Evolutionary conservation across 2,888 invertebrate genomes (phyloP).

Genomic region (Apamea epomidion): DNA sequence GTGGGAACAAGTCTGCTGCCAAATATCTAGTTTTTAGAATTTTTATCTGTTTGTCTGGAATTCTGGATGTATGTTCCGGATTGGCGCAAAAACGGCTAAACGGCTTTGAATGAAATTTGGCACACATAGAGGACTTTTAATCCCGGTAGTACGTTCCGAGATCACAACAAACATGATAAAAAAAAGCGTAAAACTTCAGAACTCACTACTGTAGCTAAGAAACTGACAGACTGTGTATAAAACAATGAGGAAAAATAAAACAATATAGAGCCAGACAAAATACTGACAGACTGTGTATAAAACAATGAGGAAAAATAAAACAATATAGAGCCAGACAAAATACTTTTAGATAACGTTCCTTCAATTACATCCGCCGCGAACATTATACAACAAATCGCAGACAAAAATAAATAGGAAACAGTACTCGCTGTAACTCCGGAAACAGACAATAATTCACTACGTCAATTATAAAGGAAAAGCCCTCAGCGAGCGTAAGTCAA

Average conservation of each 20-base stretch:
- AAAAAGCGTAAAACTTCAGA: neutral
- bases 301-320: constrained; percentile 5
- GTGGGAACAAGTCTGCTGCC: neutral
- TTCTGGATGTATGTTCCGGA: neutral
- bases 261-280: neutral
- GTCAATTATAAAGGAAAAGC: constrained; percentile 61
- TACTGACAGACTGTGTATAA: constrained; percentile 1
- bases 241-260: constrained; percentile 5
- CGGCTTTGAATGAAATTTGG: neutral
- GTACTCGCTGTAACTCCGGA: constrained; percentile 40
- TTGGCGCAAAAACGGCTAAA: neutral
- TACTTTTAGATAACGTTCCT: constrained; percentile 14
- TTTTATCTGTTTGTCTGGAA: neutral
- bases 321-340: neutral
- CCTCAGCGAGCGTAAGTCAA: constrained; percentile 43
- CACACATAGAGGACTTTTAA: neutral
- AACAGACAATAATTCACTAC: constrained; percentile 40
- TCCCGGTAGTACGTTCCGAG: neutral
- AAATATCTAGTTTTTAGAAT: neutral
- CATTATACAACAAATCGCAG: constrained; percentile 35
- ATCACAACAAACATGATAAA: no score
- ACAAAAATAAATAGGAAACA: constrained; percentile 49
- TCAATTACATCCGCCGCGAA: constrained; percentile 25
- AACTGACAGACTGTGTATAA: neutral
- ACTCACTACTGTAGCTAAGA: neutral